These are phyloP conservation scores for Glaucomys volans DNA, from an alignment of 2,113 vertebrate species.

Conservation along the genomic window DNA sequence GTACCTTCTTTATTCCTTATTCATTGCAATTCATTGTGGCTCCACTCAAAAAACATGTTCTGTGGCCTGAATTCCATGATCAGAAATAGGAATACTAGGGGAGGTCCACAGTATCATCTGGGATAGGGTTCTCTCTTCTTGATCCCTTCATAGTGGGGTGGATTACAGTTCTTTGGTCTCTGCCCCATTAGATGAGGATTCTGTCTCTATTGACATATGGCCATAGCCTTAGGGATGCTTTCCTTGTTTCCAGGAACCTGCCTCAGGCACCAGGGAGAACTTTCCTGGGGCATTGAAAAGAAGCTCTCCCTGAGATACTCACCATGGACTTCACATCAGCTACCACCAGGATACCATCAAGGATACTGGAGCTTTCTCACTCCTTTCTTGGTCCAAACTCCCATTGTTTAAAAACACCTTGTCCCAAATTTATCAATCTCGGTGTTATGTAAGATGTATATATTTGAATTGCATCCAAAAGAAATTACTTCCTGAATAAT, in stretches of 20 bases:
- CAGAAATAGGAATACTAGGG: neutral
- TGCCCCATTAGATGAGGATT: neutral
- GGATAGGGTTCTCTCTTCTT: neutral
- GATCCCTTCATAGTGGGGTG: neutral
- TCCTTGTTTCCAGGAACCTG: neutral
- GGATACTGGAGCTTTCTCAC: neutral
- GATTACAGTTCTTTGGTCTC: neutral
- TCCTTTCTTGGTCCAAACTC: neutral
- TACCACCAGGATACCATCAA: neutral
- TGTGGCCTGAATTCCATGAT: neutral
- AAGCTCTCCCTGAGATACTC: neutral
- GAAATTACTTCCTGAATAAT: slow-evolving; percentile 24
- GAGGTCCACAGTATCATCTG: neutral
- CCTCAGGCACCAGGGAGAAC: neutral
- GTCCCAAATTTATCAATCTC: neutral
- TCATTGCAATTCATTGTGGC: neutral
- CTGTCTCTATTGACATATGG: neutral
- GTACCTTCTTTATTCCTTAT: slow-evolving; percentile 26
- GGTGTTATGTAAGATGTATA: neutral
- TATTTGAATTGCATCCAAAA: neutral
- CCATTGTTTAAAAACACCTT: neutral
- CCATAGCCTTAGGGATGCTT: neutral
- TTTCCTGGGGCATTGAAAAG: neutral
- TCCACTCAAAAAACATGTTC: neutral
- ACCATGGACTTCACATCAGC: neutral